Conservation (phyloP, 2,113 vertebrate species). For the Entomyzon cyanotis region DNA sequence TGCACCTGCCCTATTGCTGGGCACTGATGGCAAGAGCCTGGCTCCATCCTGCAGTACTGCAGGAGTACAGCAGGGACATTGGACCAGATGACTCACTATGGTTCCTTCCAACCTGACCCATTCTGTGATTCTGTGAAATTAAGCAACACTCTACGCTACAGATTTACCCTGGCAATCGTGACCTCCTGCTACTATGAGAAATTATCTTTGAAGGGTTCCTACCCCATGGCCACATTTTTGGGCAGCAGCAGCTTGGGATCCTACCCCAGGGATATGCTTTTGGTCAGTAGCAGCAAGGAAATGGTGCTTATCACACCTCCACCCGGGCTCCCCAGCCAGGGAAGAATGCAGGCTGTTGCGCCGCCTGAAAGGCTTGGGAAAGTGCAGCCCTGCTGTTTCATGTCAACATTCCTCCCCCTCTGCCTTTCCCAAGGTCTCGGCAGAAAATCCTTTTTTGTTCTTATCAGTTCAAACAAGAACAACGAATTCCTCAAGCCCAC, state of each 20-base stretch:
- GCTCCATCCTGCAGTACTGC: not conserved
- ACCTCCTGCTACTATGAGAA: not conserved
- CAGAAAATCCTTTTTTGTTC: constrained; percentile 80
- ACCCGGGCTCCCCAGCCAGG: not conserved
- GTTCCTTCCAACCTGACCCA: not conserved
- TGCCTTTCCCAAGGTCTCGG: constrained; percentile 78
- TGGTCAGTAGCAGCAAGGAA: not conserved
- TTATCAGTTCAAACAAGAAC: constrained; percentile 87
- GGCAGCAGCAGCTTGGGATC: not conserved
- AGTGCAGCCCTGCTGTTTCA: constrained; percentile 57
- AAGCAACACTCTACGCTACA: not conserved
- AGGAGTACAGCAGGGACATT: not conserved
- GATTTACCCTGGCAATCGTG: not conserved
- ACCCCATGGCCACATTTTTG: not conserved
- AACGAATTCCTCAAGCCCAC: constrained; percentile 80
- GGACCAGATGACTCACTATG: not conserved
- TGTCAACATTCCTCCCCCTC: constrained; percentile 72
- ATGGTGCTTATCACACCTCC: constrained; percentile 12
- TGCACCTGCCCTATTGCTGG: not conserved
- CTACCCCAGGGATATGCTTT: not conserved
- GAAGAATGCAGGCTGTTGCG: not conserved
- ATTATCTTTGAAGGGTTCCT: not conserved
- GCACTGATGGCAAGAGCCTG: not conserved
- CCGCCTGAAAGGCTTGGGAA: constrained; percentile 64
- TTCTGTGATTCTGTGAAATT: not conserved